Conservation (phyloP, 2,888 invertebrate genomes). For the Cryptophagus acutangulus region DNA sequence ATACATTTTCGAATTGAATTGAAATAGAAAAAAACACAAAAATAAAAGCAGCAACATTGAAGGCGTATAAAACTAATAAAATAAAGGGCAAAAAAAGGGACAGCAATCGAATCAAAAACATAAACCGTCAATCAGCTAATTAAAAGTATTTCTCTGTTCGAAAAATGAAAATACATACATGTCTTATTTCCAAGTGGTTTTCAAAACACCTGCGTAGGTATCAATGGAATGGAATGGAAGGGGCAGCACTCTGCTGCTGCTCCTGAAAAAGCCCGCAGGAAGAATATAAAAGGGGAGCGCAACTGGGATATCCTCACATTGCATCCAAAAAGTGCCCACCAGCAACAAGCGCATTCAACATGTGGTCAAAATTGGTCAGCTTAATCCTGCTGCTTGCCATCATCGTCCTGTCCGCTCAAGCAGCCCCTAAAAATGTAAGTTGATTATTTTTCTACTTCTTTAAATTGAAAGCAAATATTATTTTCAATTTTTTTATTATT, state of each 20-base stretch:
- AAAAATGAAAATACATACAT: not conserved
- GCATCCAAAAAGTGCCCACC: no score
- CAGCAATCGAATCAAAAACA: slow-evolving; percentile 1
- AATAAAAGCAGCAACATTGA: not conserved
- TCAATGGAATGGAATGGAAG: no score
- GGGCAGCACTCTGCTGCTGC: no score
- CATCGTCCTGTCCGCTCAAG: no score
- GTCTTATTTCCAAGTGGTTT: not conserved
- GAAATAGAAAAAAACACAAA: not conserved
- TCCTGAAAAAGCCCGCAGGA: no score
- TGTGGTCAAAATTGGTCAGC: not conserved
- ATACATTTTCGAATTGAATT: not conserved
- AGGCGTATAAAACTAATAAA: not conserved
- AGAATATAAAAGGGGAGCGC: no score
- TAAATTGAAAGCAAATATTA: not conserved
- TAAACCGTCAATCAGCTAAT: slow-evolving; percentile 3
- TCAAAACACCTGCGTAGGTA: slow-evolving; percentile 8
- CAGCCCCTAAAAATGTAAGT: no score
- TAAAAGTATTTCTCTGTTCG: slow-evolving; percentile 4
- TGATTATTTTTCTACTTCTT: slow-evolving; percentile 9
- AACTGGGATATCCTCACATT: no score
- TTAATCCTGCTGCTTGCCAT: not conserved
- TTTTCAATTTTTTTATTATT: not conserved
- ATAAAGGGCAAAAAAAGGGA: no score
- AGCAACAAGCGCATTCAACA: no score